Conservation (phyloP, 2,888 invertebrate genomes). For the Cerastis leucographa region DNA sequence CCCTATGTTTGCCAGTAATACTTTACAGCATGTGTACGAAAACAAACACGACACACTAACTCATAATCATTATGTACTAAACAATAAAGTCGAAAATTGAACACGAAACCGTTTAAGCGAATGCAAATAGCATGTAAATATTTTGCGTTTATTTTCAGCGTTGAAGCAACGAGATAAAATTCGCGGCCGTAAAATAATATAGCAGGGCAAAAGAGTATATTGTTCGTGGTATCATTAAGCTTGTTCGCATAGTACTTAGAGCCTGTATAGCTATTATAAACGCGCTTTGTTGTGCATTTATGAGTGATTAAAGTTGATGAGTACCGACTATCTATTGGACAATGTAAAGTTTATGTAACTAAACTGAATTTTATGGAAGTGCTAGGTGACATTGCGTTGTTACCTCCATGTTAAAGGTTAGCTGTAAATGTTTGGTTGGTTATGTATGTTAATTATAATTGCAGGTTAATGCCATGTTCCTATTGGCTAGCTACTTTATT, state of each 20-base stretch:
- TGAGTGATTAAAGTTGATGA: constrained; percentile 76
- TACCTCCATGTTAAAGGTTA: constrained; percentile 15
- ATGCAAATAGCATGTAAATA: constrained; percentile 80
- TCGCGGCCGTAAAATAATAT: constrained; percentile 83
- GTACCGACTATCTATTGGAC: constrained; percentile 68
- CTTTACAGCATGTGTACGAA: constrained; percentile 79
- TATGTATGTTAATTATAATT: constrained; percentile 27
- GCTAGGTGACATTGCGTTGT: constrained; percentile 42
- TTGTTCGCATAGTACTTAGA: constrained; percentile 76
- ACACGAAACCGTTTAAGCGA: constrained; percentile 68
- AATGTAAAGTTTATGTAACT: constrained; percentile 66
- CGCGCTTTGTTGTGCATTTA: constrained; percentile 72
- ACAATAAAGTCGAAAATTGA: constrained; percentile 76
- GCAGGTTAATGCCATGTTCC: not conserved
- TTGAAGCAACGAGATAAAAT: constrained; percentile 84
- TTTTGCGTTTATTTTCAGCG: constrained; percentile 82
- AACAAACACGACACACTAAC: constrained; percentile 68
- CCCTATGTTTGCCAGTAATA: constrained; percentile 84
- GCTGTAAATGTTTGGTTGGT: constrained; percentile 7
- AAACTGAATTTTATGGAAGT: constrained; percentile 60
- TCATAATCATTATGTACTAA: constrained; percentile 66
- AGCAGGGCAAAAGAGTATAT: constrained; percentile 78
- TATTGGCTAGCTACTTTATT: constrained; percentile 13
- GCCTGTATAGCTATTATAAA: constrained; percentile 67
- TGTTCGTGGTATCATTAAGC: constrained; percentile 79